Conservation (phyloP, 2,797 vertebrate species). For the Micropoecilia bifurca region DNA sequence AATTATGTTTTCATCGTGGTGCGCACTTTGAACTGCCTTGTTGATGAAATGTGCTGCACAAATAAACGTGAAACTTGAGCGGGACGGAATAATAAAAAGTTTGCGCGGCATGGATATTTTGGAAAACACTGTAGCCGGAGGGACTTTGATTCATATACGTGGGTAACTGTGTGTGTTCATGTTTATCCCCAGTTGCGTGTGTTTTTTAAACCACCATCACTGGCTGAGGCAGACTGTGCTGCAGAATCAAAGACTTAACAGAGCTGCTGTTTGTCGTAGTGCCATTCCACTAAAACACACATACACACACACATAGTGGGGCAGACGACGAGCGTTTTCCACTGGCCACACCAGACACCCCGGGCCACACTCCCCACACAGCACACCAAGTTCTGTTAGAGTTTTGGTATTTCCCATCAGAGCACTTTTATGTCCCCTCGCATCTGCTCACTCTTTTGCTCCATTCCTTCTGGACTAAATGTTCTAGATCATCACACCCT, state of each 20-base stretch:
- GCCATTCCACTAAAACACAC: slow-evolving; percentile 48
- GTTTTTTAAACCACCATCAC: slow-evolving; percentile 40
- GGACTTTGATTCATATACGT: neutral
- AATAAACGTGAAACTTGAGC: no score
- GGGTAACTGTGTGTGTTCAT: slow-evolving; percentile 5
- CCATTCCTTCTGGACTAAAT: slow-evolving; percentile 36
- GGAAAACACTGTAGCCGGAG: neutral
- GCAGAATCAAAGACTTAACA: slow-evolving; percentile 58
- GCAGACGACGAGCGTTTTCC: slow-evolving; percentile 63
- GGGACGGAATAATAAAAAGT: neutral
- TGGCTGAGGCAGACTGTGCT: slow-evolving; percentile 44
- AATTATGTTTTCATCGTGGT: no score
- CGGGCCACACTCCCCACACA: slow-evolving; percentile 63
- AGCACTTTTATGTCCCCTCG: slow-evolving; percentile 47
- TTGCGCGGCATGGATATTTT: neutral
- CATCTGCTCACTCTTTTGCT: slow-evolving; percentile 26
- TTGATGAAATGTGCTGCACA: no score
- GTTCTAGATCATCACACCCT: slow-evolving; percentile 35
- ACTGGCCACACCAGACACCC: slow-evolving; percentile 62
- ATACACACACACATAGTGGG: slow-evolving; percentile 27
- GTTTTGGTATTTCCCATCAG: slow-evolving; percentile 67
- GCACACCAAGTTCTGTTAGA: slow-evolving; percentile 64
- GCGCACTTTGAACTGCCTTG: no score
- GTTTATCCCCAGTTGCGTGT: slow-evolving; percentile 32
- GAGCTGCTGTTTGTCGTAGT: slow-evolving; percentile 61